phyloP scores from a whole-genome alignment of 2,797 vertebrate genomes.

The Orestias chungarensis region DNA sequence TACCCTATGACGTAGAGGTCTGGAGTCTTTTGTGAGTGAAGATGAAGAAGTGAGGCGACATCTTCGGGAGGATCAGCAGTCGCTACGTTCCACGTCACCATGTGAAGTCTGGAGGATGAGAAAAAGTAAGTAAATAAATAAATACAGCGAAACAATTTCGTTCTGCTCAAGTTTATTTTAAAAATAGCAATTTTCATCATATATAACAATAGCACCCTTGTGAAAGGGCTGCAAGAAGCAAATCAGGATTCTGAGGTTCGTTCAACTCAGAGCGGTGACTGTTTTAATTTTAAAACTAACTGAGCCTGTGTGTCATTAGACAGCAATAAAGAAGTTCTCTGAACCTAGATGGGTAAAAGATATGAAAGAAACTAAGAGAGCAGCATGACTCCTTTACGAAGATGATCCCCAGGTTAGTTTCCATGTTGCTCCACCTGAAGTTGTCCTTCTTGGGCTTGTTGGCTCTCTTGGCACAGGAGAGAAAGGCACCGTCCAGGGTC shows the following conservation, averaged over 20 bases:
- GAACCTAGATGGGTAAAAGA: neutral
- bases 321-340: neutral
- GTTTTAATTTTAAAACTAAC: neutral
- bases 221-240: neutral
- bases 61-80: conserved; percentile 89
- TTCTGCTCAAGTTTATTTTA: neutral
- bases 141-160: neutral
- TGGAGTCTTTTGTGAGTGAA: conserved; percentile 68
- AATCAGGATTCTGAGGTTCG: neutral
- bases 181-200: neutral
- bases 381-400: neutral
- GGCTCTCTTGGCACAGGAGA: conserved; percentile 71
- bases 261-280: conserved; percentile 15
- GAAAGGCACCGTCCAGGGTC: conserved; percentile 79
- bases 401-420: accelerated
- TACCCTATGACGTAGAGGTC: conserved; percentile 95
- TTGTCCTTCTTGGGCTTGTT: conserved; percentile 54
- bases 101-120: conserved; percentile 80
- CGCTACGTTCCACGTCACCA: conserved; percentile 97
- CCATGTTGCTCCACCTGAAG: conserved; percentile 69
- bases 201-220: neutral
- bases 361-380: neutral
- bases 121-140: neutral
- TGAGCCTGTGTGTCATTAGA: no score
- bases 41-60: conserved; percentile 83